Percentiles rank a stretch among this genome's conserved stretches.
phyloP scores from a whole-genome alignment of 1,140 invertebrate species.

The Halictus rubicundus region DNA sequence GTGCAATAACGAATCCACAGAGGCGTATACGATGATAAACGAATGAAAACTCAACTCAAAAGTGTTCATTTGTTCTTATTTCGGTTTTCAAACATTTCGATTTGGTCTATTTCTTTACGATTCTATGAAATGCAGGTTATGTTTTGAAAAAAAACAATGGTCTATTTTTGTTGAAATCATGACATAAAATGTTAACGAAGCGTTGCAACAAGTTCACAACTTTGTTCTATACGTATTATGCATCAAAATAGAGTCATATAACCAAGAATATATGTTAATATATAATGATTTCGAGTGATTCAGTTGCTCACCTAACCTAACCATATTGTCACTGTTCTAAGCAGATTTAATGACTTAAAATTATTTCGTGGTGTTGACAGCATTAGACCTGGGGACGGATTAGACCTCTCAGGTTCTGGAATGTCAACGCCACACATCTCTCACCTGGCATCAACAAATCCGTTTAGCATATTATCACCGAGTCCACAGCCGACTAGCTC shows the following conservation, averaged over 20 bases:
- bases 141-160: conserved; percentile 36
- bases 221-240: background rate
- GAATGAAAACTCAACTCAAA: background rate
- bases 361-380: conserved; percentile 38
- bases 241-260: background rate
- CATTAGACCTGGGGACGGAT: conserved; percentile 62
- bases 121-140: conserved; percentile 38
- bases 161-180: conserved; percentile 31
- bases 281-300: background rate
- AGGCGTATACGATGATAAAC: background rate
- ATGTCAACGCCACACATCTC: conserved; percentile 66
- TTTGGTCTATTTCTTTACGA: background rate
- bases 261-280: background rate
- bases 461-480: conserved; percentile 62
- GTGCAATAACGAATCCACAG: background rate
- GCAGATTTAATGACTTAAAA: background rate
- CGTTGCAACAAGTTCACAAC: background rate
- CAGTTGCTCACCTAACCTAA: background rate
- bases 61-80: background rate
- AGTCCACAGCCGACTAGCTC: conserved; percentile 68
- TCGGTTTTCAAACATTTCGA: background rate
- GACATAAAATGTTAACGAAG: conserved; percentile 50
- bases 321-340: background rate
- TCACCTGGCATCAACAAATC: conserved; percentile 61
- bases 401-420: conserved; percentile 59